Conservation (phyloP, 2,113 vertebrate species). For the Saguinus imperator region DNA sequence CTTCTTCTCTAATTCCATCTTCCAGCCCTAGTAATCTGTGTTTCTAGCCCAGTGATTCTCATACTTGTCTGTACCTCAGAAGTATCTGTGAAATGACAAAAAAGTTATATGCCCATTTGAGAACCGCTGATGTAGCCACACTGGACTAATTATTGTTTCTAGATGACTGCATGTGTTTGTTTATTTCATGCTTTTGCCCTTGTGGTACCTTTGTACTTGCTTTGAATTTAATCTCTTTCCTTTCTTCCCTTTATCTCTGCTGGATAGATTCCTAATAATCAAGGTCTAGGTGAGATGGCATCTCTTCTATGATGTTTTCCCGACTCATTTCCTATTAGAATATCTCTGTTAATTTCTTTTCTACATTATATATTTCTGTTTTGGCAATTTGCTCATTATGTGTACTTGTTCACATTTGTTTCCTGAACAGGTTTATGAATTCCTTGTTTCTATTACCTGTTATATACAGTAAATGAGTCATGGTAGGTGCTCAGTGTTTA, state of each 20-base stretch:
- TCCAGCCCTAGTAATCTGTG: background rate
- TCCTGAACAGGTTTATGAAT: background rate
- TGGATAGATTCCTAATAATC: slow-evolving; percentile 16
- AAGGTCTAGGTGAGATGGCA: background rate
- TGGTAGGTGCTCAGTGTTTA: background rate
- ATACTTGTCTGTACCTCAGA: background rate
- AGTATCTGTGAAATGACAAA: background rate
- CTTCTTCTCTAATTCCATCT: background rate
- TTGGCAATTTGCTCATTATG: background rate
- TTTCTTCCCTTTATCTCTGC: background rate
- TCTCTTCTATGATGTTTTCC: background rate
- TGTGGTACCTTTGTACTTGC: background rate
- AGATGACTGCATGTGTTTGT: background rate
- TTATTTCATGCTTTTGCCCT: background rate
- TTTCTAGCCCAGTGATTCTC: slow-evolving; percentile 2
- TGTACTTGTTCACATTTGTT: slow-evolving; percentile 13
- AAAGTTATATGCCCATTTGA: background rate
- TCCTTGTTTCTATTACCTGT: background rate
- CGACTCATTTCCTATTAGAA: background rate
- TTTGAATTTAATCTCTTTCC: slow-evolving; percentile 4
- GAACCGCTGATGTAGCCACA: background rate
- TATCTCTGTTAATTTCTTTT: slow-evolving; percentile 31
- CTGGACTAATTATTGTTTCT: background rate
- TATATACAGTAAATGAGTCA: background rate
- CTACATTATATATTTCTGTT: slow-evolving; percentile 2